Evolutionary conservation across 2,888 invertebrate genomes (phyloP).

Genomic region (Drosophila kuntzei): DNA sequence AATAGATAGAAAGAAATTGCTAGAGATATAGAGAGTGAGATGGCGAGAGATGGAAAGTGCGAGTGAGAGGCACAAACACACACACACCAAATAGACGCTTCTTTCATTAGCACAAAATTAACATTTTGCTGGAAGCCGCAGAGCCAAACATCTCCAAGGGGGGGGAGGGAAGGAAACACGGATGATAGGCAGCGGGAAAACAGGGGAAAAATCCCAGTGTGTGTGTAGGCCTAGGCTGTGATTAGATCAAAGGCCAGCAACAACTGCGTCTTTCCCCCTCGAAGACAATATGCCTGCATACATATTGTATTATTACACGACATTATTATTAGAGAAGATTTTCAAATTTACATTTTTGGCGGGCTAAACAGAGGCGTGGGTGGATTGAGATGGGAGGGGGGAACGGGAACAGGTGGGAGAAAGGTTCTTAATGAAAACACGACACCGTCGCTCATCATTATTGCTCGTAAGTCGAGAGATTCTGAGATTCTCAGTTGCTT

Average conservation of each 20-base stretch:
- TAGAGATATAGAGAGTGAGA: neutral
- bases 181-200: neutral
- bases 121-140: conserved; percentile 73
- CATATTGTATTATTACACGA: conserved; percentile 67
- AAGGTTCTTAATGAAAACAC: conserved; percentile 73
- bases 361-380: neutral
- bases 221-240: conserved; percentile 42
- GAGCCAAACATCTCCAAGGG: conserved; percentile 41
- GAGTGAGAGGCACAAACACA: conserved; percentile 6
- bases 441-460: conserved; percentile 80
- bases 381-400: neutral
- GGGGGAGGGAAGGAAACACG: neutral
- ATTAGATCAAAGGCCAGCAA: conserved; percentile 73
- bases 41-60: neutral
- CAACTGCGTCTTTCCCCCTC: conserved; percentile 1
- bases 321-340: conserved; percentile 78
- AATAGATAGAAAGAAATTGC: neutral
- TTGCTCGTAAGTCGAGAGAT: conserved; percentile 38
- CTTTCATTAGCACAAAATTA: conserved; percentile 76
- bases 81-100: conserved; percentile 41
- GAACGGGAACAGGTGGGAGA: neutral
- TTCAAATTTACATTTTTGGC: conserved; percentile 66
- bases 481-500: conserved; percentile 12
- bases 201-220: conserved; percentile 3
- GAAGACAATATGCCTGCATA: conserved; percentile 59